phyloP scores from a whole-genome alignment of 2,113 vertebrate species.

The Prolemur simus region DNA sequence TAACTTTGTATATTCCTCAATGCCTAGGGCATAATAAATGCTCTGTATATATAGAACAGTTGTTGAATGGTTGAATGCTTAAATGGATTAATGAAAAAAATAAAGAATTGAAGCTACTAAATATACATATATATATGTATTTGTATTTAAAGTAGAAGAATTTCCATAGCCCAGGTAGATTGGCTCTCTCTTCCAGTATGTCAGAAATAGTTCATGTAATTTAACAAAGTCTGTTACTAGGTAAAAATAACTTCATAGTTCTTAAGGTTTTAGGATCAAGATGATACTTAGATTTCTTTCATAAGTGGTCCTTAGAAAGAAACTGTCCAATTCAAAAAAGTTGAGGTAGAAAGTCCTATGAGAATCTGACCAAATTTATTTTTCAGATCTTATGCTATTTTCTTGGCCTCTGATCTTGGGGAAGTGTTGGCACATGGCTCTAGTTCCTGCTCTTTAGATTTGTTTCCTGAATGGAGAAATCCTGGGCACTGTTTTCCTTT shows the following conservation, averaged over 20 bases:
- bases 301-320: conserved; percentile 15
- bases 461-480: conserved; percentile 59
- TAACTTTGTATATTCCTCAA: not conserved
- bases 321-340: not conserved
- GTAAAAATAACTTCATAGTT: conserved; percentile 7
- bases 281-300: not conserved
- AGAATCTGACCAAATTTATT: conserved; percentile 41
- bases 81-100: not conserved
- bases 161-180: not conserved
- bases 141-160: not conserved
- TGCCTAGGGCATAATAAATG: not conserved
- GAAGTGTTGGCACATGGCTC: conserved; percentile 49
- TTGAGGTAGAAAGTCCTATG: not conserved
- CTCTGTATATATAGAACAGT: not conserved
- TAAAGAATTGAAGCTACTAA: not conserved
- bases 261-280: not conserved
- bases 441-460: conserved; percentile 50
- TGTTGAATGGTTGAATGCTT: not conserved
- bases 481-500: conserved; percentile 28
- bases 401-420: conserved; percentile 48
- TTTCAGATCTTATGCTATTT: conserved; percentile 48
- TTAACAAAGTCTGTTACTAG: not conserved
- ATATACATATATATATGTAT: not conserved
- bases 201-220: conserved; percentile 23
- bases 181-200: not conserved